Evolutionary conservation across 2,797 vertebrate species (phyloP).

Genomic region (Rousettus madagascariensis): DNA sequence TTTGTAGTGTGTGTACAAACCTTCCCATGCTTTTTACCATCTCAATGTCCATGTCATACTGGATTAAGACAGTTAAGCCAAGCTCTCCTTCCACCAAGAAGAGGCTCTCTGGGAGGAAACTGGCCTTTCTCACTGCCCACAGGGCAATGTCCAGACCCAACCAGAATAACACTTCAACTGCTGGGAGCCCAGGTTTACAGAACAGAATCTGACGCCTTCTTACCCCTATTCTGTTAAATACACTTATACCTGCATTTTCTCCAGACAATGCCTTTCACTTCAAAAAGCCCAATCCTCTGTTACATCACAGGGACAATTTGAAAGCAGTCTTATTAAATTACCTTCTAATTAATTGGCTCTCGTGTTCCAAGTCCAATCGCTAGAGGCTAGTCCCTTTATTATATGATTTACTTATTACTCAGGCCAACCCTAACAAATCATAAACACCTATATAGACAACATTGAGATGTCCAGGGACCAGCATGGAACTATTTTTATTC

Average conservation of each 20-base stretch:
- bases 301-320: constrained; percentile 5
- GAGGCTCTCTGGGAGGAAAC: not conserved
- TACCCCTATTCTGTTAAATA: not conserved
- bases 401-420: constrained; percentile 56
- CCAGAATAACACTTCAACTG: not conserved
- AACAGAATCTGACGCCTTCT: not conserved
- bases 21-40: not conserved
- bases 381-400: constrained; percentile 51
- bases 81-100: not conserved
- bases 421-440: constrained; percentile 59
- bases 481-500: constrained; percentile 53
- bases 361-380: constrained; percentile 63
- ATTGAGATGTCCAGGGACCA: not conserved
- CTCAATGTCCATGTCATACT: not conserved
- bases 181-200: not conserved
- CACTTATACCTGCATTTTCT: not conserved
- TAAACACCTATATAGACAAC: constrained; percentile 53
- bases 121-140: not conserved
- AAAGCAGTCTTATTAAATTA: constrained; percentile 56
- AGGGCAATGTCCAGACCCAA: not conserved
- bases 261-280: not conserved
- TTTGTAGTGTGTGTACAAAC: not conserved
- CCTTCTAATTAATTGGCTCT: constrained; percentile 71
- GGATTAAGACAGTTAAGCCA: not conserved
- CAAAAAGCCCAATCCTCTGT: constrained; percentile 11